Percentiles rank a stretch among this genome's conserved stretches.
Conservation (phyloP, 92 coral and sea anemone species). For the Epizoanthus ramosus region DNA sequence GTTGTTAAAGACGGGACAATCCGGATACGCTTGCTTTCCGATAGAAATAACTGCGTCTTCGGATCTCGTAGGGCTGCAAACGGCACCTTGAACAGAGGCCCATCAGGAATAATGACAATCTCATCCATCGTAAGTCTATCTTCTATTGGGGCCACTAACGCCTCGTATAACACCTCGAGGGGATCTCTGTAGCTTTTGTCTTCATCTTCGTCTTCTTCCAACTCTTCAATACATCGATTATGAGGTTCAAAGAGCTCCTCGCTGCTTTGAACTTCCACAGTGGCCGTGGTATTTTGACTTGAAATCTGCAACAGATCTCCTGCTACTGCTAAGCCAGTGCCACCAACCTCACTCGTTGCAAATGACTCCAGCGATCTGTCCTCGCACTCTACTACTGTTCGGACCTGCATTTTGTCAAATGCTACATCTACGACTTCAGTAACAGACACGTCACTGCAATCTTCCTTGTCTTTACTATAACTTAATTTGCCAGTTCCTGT, state of each 20-base stretch:
- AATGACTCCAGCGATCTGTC: slow-evolving; percentile 16
- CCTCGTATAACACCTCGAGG: slow-evolving; percentile 19
- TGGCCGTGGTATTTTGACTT: no score
- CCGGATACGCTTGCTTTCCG: slow-evolving; percentile 47
- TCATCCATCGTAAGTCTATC: slow-evolving; percentile 13
- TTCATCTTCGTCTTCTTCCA: no score
- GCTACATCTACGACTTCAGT: not conserved
- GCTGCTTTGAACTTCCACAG: no score
- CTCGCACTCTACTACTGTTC: not conserved
- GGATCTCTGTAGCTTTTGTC: no score
- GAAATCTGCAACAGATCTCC: no score
- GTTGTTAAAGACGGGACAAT: slow-evolving; percentile 42
- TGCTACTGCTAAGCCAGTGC: no score
- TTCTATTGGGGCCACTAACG: slow-evolving; percentile 23
- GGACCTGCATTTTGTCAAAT: not conserved
- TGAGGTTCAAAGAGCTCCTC: no score
- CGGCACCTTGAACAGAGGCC: slow-evolving; percentile 29
- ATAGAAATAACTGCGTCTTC: slow-evolving; percentile 27
- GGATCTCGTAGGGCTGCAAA: slow-evolving; percentile 47
- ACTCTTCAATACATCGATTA: no score
- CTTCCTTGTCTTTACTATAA: no score
- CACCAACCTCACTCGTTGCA: not conserved
- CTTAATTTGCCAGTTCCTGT: no score
- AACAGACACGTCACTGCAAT: no score
- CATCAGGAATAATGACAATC: slow-evolving; percentile 41